A percentile compares a stretch with the other conserved stretches of the same genome.
Conservation (phyloP, 2,113 vertebrate species). For the Notarius lentiginosus region DNA sequence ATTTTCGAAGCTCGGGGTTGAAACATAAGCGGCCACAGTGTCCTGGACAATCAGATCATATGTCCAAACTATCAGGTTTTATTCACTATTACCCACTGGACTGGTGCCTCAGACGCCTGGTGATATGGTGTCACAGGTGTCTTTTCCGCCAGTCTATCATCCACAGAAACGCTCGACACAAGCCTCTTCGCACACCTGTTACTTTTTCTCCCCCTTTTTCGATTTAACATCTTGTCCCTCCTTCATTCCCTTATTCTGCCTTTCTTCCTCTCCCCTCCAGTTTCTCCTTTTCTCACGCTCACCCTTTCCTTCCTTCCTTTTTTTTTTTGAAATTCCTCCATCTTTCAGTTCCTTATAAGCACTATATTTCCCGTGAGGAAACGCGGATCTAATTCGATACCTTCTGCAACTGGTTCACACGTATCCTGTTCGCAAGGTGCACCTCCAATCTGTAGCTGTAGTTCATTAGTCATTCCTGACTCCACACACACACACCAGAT, state of each 20-base stretch:
- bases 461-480: neutral
- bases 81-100: conserved; percentile 15
- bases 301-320: neutral
- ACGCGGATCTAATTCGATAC: neutral
- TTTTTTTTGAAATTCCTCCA: neutral
- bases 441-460: neutral
- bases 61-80: conserved; percentile 24
- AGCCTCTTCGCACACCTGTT: neutral
- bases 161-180: neutral
- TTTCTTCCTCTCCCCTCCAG: neutral
- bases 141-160: neutral
- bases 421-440: neutral
- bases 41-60: conserved; percentile 12
- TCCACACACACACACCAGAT: neutral
- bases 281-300: neutral
- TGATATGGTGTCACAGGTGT: conserved; percentile 21
- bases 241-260: neutral
- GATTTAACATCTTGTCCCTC: neutral
- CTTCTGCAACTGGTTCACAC: neutral
- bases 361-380: neutral
- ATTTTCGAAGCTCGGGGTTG: conserved; percentile 6
- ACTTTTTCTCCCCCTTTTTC: neutral
- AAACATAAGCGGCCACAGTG: neutral
- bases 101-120: neutral
- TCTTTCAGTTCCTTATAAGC: neutral